A percentile compares a stretch with the other conserved stretches of the same genome.
Conservation (phyloP, 2,888 invertebrate species). For the Calameuta idolon region DNA sequence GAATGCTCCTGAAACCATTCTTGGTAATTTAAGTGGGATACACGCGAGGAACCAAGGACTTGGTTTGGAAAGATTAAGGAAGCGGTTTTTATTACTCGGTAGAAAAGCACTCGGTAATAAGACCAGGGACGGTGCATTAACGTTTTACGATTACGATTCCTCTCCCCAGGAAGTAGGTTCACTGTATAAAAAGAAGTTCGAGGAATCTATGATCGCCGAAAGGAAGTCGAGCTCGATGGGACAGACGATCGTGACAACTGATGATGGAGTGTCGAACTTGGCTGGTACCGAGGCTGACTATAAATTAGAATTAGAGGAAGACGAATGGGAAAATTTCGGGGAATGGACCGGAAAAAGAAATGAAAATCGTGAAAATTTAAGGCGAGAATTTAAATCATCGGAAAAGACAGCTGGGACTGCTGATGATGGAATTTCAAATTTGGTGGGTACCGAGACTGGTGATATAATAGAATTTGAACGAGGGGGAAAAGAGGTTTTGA, state of each 20-base stretch:
- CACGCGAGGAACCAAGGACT: background rate
- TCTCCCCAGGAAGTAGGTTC: background rate
- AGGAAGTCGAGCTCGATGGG: background rate
- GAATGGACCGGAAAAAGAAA: background rate
- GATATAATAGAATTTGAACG: background rate
- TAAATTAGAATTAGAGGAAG: background rate
- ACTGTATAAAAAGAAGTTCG: background rate
- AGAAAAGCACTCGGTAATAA: background rate
- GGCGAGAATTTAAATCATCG: background rate
- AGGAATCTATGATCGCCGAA: background rate
- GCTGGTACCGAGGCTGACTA: background rate
- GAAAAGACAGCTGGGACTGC: background rate
- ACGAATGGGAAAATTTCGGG: background rate
- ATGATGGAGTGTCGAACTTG: conserved; percentile 6
- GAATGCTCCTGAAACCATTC: background rate
- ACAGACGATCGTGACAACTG: background rate
- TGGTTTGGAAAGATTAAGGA: background rate
- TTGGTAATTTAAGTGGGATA: background rate
- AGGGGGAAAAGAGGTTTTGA: background rate
- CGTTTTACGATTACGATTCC: background rate
- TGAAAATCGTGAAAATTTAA: background rate
- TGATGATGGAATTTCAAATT: conserved; percentile 9
- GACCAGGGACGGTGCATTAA: background rate
- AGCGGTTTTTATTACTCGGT: background rate
- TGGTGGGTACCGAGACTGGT: background rate